Base-by-base conservation (phyloP, 92 coral and sea anemone species). In the Porites evermanni region DNA sequence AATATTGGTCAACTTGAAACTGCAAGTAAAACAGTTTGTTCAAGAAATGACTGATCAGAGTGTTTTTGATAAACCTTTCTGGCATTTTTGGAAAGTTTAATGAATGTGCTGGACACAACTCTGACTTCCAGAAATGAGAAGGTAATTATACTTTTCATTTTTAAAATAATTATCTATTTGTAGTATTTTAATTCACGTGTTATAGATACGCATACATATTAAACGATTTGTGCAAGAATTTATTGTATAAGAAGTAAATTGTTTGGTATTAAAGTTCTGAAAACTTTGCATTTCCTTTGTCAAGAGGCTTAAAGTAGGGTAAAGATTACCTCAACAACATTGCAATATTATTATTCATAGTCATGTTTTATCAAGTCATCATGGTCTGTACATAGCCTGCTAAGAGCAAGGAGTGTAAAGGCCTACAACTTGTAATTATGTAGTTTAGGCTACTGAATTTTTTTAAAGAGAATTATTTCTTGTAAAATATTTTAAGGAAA, bases 361-460 rank as follows among this genome's bases (percentile, higher is more conserved):
- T 67, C 65, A 80, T 26, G 69, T 47, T 38, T n/a, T 32, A 12
- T 68, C 7, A 20, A n/a, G 6, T 69, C 26, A 52, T 38, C 3
- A 53, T 58, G 16, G 74, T 74, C 61, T 82, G 79, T 72, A 82
- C 61, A 82, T 58, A 72, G 70, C 59, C 17, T 18, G 80, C 70
- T 59, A 61, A 82, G 71, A 26, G 67, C 77, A 72, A 26, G 72
- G 72, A 75, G 26, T 80, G 85, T 80, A 52, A 51, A 81, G 32
- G 69, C 86, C 70, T 81, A 52, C 74, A 81, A 54, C 21, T 52
- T 70, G 69, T 82, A 72, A 82, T 71, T 71, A 82, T 59, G 59
- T 82, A 82, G 12, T 11, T 56, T 82, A 82, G 86, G 86, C 79
- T 82, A 18, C 72, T 82, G 70, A 73, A 82, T 59, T 82, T 82